These are phyloP conservation scores for Chrysina gloriosa DNA, from an alignment of 2,888 invertebrate species.

Conservation along the genomic window DNA sequence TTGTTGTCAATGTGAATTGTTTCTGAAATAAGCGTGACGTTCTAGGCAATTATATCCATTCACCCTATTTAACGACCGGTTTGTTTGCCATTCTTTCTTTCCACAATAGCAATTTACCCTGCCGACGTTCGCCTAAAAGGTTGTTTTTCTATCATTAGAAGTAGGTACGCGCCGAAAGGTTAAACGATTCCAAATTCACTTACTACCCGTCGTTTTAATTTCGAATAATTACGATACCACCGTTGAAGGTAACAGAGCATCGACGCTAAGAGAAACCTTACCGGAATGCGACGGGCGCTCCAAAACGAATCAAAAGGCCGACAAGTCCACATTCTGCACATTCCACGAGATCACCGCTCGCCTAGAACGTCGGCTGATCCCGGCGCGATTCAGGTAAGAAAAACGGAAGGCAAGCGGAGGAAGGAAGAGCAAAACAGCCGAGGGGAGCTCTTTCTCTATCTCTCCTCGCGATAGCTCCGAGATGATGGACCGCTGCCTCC, in stretches of 20 bases:
- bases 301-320: constrained; percentile 37
- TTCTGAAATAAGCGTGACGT: too few species aligned
- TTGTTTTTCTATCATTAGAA: too few species aligned
- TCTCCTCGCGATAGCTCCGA: not conserved
- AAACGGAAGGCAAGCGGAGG: constrained; percentile 6
- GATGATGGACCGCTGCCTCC: constrained; percentile 25
- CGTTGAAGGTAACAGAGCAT: too few species aligned
- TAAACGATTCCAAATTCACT: too few species aligned
- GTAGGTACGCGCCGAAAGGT: too few species aligned
- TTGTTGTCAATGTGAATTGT: too few species aligned
- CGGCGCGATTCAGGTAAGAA: constrained; percentile 26
- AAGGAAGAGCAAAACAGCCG: not conserved
- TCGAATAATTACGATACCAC: too few species aligned
- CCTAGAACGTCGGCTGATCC: not conserved
- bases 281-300: constrained; percentile 33
- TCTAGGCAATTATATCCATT: too few species aligned
- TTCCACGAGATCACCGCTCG: constrained; percentile 26
- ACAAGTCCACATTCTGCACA: constrained; percentile 36
- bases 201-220: too few species aligned
- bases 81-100: constrained; percentile 4
- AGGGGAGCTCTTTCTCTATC: not conserved
- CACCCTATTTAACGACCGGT: constrained; percentile 19
- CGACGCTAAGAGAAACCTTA: too few species aligned
- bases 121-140: too few species aligned
- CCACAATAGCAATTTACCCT: not conserved